Conservation (phyloP, 2,888 invertebrate species). For the Ptilodon capucinus region DNA sequence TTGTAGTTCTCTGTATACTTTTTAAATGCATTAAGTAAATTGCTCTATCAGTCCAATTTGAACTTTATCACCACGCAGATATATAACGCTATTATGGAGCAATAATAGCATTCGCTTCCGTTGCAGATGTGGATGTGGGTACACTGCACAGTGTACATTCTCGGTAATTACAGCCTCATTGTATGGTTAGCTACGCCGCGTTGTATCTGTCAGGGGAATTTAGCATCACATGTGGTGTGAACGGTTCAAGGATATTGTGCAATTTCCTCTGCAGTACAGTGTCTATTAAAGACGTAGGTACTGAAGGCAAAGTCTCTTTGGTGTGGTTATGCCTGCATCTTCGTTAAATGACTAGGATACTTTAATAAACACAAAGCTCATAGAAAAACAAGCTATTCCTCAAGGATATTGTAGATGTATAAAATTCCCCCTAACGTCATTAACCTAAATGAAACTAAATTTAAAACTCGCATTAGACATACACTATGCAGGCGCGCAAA, state of each 20-base stretch:
- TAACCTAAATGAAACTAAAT: too few species aligned
- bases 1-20: too few species aligned
- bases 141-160: slow-evolving; percentile 11
- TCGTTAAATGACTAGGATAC: too few species aligned
- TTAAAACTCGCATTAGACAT: too few species aligned
- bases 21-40: too few species aligned
- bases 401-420: too few species aligned
- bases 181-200: slow-evolving; percentile 15
- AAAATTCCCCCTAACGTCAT: too few species aligned
- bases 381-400: too few species aligned
- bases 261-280: not conserved
- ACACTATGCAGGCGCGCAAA: too few species aligned
- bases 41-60: slow-evolving; percentile 20
- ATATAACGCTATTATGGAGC: slow-evolving; percentile 35
- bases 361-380: too few species aligned
- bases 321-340: too few species aligned
- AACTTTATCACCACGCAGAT: slow-evolving; percentile 28
- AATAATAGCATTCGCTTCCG: slow-evolving; percentile 32
- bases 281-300: not conserved
- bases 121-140: slow-evolving; percentile 25
- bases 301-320: not conserved
- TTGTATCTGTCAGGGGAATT: slow-evolving; percentile 34
- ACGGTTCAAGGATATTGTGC: not conserved
- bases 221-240: slow-evolving; percentile 28
- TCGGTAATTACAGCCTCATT: slow-evolving; percentile 31